Base-by-base conservation (phyloP, 1,140 invertebrate species). In the Gonioctena quinquepunctata region DNA sequence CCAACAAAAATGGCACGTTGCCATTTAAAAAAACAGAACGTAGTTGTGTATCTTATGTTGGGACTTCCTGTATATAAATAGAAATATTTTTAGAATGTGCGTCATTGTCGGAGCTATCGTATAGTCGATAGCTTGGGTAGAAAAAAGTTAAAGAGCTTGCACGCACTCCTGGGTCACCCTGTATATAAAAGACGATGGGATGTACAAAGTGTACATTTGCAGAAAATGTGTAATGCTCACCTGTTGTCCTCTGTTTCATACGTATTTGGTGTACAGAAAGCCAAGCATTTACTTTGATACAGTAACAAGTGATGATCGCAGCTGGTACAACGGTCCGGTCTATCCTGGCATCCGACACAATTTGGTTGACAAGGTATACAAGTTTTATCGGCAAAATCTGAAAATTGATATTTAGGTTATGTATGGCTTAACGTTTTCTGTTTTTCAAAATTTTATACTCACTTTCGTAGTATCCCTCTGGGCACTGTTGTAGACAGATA, bases 401-500 rank as follows among this genome's bases (percentile, higher is more conserved):
- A 16, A 69, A 70, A 23, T 22, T 1, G 26, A 42, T 13, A 42
- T 13, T 42, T 11, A 42, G 11, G 7, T 42, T 42, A n/a, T 1
- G 11, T 1, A 42, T 42, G 33, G 33, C 33, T 4, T n/a, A 13
- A 3, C 5, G 16, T 42, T 42, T n/a, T 42, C 2, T n/a, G 16
- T 1, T 13, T 42, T 42, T 0, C 11, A 42, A n/a, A n/a, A n/a
- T n/a, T n/a, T n/a, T n/a, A n/a, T n/a, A 71, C 86, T 85, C 85
- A 93, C 90, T 91, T 84, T 94, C 92, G 82, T 89, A 95, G 77
- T 95, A 95, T 42, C 93, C 92, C 77, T 94, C 93, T 0, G 93
- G 93, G 79, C 93, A 95, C 75, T 93, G 90, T 77, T 94, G 92
- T 48, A 94, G 82, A 73, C 93, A 94, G 2, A 94, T 90, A 33